Percentiles rank a stretch among this genome's conserved stretches.
Evolutionary conservation across 2,113 vertebrate genomes (phyloP).

Genomic region (Acanthochromis polyacanthus): DNA sequence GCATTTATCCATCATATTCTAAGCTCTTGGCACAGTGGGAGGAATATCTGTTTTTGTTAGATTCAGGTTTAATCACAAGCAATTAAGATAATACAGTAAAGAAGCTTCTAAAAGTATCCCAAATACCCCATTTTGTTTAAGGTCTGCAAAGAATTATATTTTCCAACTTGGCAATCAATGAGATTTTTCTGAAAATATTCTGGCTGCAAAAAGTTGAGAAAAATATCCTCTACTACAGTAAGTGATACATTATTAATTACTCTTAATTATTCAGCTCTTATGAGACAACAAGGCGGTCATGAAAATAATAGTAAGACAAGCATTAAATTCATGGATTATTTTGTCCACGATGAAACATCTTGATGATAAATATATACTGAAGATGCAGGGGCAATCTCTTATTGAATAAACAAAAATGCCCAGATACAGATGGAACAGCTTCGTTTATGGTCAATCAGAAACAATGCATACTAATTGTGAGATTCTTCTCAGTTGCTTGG

Average conservation of each 20-base stretch:
- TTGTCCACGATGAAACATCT: not conserved
- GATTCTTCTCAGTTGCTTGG: not conserved
- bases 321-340: slow-evolving; percentile 33
- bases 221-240: not conserved
- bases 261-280: slow-evolving; percentile 36
- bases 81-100: not conserved
- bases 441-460: not conserved
- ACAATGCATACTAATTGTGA: not conserved
- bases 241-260: slow-evolving; percentile 29
- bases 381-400: not conserved
- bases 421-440: not conserved
- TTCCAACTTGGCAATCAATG: not conserved
- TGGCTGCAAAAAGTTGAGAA: not conserved
- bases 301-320: slow-evolving; percentile 14
- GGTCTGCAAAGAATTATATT: not conserved
- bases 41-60: not conserved
- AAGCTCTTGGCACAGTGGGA: too few species aligned
- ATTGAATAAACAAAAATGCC: not conserved
- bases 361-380: not conserved
- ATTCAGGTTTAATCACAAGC: not conserved
- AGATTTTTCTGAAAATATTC: not conserved
- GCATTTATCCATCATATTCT: too few species aligned
- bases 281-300: slow-evolving; percentile 15
- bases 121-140: not conserved
- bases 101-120: not conserved